Base-by-base conservation (phyloP, 2,113 vertebrate species). In the Rostratula benghalensis region DNA sequence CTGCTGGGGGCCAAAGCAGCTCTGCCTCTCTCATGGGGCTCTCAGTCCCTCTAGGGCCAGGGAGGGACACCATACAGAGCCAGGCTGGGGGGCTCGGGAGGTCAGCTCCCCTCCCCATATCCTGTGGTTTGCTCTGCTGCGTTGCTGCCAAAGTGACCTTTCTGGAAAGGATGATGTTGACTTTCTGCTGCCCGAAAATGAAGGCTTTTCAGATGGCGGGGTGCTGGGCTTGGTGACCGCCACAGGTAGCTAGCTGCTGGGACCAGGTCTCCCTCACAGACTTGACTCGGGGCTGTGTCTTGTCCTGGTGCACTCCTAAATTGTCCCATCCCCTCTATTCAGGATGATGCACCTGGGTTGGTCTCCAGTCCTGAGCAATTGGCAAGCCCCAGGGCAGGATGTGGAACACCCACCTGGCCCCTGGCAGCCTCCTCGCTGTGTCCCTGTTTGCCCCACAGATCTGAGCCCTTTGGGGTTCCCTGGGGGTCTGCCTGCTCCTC, bases 301-400 rank as follows among this genome's bases (percentile, higher is more conserved):
- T 4, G 1, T 43, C 65, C 61, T 51, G 37, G 56, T 3, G 3
- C 57, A 23, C 14, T 21, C 45, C 37, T 5, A 13, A 73, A 25
- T 33, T 1, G 0, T 35, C 35, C 25, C 5, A 0, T 21, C 1
- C 41, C 11, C 15, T 11, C 30, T 2, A 1, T 4, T 37, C 3
- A 1, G 0, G 2, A 8, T 46, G 56, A 23, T 1, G 1, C 37
- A 54, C 6, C 59, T 31, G 24, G 13, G 41, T 35, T 51, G 31
- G 13, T 71, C 37, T 30, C 6, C 28, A 54, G 4, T 51, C 33
- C 22, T 3, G 1, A 70, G 33, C 35, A 6, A 54, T 25, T 1
- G 0, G 41, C 21, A 82, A 69, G 6, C 28, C 25, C 3, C 37
- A 27, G 61, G 14, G 53, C 56, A 77, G 53, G 43, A 16, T 0